Base-by-base conservation (phyloP, 2,888 invertebrate species). In the Archips xylosteana region DNA sequence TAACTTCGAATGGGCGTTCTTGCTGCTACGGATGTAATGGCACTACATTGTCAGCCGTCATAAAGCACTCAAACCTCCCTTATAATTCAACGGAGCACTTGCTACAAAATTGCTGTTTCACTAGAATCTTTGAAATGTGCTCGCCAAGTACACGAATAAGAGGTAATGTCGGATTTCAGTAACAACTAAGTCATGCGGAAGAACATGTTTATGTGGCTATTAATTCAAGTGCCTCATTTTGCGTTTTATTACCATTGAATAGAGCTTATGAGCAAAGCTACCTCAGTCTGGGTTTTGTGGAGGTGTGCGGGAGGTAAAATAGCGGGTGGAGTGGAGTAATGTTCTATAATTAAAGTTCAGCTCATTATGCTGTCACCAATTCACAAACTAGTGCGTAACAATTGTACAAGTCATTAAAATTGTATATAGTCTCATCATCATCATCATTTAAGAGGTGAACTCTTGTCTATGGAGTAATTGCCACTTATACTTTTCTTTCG, bases 331-430 rank as follows among this genome's bases (percentile, higher is more conserved):
- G 82, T 82, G 79, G 82, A 85, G 83, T 83, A 68, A 79, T 76
- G 79, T 83, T 78, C 76, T 81, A 86, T 91, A 92, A 92, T 92
- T 92, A 92, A 91, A 90, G 84, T 85, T 85, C 86, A 88, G 89
- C 85, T 92, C 91, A 92, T 92, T 91, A 91, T 88, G 83, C 87
- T 86, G 91, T 90, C 91, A 88, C 87, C 84, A 85, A 85, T 80
- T 82, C 84, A 82, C 84, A 82, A 81, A 82, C 81, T 80, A 82
- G 80, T 82, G 81, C 81, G 71, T 74, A 78, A 79, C 81, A 15
- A 15, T 6, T 51, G 51, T 51, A 2, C 8, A 15, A 5, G 3
- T 5, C 15, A 9, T 10, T 45, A 10, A 10, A n/a, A n/a, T 49
- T 49, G 3, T 13, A 39, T 39, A 39, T 39, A 3, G 39, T 6